These are phyloP conservation scores for Temnopleurus reevesii DNA, from an alignment of 53 echinoderm and acorn worm species.

Conservation along the genomic window DNA sequence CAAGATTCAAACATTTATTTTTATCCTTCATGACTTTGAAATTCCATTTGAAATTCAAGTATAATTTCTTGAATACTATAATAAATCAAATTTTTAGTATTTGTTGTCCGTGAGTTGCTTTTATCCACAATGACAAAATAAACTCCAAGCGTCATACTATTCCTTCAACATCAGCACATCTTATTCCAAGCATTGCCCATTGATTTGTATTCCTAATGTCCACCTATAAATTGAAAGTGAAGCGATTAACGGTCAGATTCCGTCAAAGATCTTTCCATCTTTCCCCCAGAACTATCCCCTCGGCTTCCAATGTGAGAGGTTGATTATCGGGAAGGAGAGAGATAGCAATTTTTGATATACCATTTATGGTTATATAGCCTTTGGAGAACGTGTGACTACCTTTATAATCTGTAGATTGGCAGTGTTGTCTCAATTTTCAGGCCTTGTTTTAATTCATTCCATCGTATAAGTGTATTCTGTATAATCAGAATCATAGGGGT, in stretches of 20 bases:
- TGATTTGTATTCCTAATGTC: constrained; percentile 8
- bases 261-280: background rate
- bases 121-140: no score
- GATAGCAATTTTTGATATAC: constrained; percentile 53
- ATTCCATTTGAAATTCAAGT: no score
- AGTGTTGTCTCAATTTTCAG: background rate
- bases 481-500: no score
- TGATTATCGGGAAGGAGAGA: constrained; percentile 11
- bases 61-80: no score
- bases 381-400: constrained; percentile 45
- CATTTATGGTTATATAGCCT: constrained; percentile 46
- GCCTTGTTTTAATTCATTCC: background rate
- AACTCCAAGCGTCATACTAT: no score
- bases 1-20: no score
- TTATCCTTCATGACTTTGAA: no score
- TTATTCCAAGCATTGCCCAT: background rate
- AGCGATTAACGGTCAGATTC: background rate
- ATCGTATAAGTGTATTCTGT: no score
- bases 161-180: no score
- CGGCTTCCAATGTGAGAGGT: background rate
- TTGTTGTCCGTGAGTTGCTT: no score
- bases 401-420: constrained; percentile 18
- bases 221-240: background rate
- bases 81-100: no score
- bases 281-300: background rate